A percentile compares a stretch with the other conserved stretches of the same genome.
Evolutionary conservation across 2,797 vertebrate genomes (phyloP).

Genomic region (Hemitrygon akajei): DNA sequence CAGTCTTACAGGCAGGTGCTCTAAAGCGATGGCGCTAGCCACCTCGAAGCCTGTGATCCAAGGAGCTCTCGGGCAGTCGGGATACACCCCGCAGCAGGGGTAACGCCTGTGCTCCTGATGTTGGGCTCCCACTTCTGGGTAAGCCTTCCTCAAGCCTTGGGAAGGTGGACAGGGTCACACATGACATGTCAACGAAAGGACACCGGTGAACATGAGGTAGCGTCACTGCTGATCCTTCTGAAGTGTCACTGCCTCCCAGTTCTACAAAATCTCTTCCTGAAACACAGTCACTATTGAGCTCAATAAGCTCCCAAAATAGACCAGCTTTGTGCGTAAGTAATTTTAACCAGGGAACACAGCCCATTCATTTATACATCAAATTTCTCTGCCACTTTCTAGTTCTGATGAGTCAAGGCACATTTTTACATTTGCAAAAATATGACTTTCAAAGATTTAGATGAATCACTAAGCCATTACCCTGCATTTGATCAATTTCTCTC

Average conservation of each 20-base stretch:
- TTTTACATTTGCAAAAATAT: background rate
- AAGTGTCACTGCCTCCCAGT: background rate
- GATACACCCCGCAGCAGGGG: background rate
- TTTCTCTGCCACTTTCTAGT: background rate
- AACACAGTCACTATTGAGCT: background rate
- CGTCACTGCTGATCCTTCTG: background rate
- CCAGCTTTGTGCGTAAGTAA: background rate
- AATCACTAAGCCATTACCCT: background rate
- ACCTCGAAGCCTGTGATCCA: no score
- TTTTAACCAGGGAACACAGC: background rate
- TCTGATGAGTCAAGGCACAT: background rate
- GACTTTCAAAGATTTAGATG: background rate
- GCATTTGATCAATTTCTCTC: background rate
- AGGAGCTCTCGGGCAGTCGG: background rate
- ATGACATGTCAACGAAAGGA: no score
- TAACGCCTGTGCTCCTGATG: no score
- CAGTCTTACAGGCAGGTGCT: no score
- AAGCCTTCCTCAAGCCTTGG: background rate
- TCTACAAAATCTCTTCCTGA: background rate
- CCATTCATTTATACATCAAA: background rate
- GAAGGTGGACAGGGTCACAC: no score
- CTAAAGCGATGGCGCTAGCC: no score
- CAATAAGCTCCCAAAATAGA: background rate
- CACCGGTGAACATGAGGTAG: background rate
- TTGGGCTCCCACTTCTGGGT: background rate